Base-by-base conservation (phyloP, 2,888 invertebrate species). In the Cenopis cana region DNA sequence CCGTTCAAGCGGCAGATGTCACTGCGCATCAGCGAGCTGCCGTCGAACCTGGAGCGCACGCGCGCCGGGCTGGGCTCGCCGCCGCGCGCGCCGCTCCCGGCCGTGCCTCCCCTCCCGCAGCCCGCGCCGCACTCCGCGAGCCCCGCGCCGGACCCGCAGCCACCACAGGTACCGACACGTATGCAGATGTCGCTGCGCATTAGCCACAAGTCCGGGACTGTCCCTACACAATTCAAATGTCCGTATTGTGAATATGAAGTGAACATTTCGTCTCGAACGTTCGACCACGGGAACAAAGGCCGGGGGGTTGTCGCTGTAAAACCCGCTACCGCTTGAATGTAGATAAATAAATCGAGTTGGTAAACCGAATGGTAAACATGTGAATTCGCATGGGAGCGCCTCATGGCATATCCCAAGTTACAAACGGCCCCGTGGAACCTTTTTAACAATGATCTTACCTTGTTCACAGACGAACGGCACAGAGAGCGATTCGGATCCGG, bases 1-100 rank as follows among this genome's bases (percentile, higher is more conserved):
- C 99, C 97, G 74, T 99, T 98, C 93, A 99, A 99, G 93, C 95
- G 99, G 56, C 98, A 99, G 89, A 96, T 99, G 94, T 99, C 99
- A 74, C 95, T 99, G 76, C 96, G 99, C 75, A 96, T 99, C 81
- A 98, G 97, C 87, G 99, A 99, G 94, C 95, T 99, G 89, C 99
- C 99, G 72, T 99, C 99, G 82, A 99, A 98, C 86, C 93, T 98
- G 81, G 98, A 98, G 92, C 95, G 99, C 61, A 94, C 77, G 95
- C 96, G 79, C 93, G 95, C 88, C 95, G 97, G 90, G 1, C 83
- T 95, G 95, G 93, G 97, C 95, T 93, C 97, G 95, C 93, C 97
- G 95, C 89, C 94, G 96, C 81, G 96, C 95, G 77, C 95, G 95
- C 87, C 96, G 95, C 14, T 94, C 95, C 81, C 95, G 94, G 75